Percentiles rank a stretch among this genome's conserved stretches.
phyloP scores from a whole-genome alignment of 2,797 vertebrate genomes.

The Acipenser ruthenus region DNA sequence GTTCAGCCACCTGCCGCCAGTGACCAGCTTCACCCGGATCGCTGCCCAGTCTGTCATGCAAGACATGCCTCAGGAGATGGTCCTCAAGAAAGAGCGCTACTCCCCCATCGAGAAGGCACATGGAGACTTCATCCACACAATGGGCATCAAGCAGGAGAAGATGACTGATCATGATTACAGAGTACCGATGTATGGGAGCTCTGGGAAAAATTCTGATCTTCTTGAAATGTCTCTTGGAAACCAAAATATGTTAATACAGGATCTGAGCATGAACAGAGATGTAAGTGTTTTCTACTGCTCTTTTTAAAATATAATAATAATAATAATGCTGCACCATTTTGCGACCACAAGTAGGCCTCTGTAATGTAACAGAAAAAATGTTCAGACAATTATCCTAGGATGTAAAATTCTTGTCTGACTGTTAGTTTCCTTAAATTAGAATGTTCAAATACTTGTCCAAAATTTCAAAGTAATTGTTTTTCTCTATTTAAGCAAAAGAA shows the following conservation, averaged over 20 bases:
- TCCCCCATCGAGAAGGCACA: conserved; percentile 53
- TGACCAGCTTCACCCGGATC: conserved; percentile 90
- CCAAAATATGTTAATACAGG: conserved; percentile 11
- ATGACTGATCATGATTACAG: conserved; percentile 78
- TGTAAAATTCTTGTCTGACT: no score
- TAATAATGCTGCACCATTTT: background rate
- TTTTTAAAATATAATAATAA: no score
- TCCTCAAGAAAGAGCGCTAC: conserved; percentile 91
- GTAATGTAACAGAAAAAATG: no score
- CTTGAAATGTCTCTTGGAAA: conserved; percentile 62
- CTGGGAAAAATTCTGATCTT: conserved; percentile 61
- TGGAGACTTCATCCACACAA: conserved; percentile 61
- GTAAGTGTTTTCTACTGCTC: background rate
- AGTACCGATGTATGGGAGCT: conserved; percentile 58
- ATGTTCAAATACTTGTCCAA: background rate
- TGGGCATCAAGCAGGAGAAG: conserved; percentile 94
- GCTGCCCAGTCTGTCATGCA: conserved; percentile 73
- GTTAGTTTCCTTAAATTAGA: no score
- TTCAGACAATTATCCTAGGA: no score
- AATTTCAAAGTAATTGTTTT: background rate
- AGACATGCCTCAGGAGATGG: conserved; percentile 83
- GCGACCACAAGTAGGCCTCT: no score
- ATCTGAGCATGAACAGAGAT: background rate
- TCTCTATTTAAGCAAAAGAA: no score
- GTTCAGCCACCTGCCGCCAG: conserved; percentile 95